Conservation (phyloP, 2,888 invertebrate species). For the Mystacides longicornis region DNA sequence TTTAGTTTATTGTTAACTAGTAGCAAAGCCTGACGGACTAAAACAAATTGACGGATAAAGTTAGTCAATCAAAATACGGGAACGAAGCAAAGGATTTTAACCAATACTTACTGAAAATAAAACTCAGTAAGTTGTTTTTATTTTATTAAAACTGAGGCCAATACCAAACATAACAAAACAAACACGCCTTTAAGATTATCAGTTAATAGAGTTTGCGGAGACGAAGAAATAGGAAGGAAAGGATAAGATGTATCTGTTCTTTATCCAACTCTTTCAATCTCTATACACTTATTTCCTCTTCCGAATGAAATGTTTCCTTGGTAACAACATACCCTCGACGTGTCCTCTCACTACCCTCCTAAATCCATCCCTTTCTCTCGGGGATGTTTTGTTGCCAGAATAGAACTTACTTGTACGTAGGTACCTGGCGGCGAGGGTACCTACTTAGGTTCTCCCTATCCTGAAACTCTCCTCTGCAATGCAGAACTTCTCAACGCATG, state of each 20-base stretch:
- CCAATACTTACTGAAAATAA: no score
- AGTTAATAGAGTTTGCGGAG: no score
- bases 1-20: no score
- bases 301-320: conserved; percentile 1
- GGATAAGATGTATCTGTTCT: not conserved
- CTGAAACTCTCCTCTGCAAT: not conserved
- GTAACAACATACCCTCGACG: not conserved
- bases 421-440: no score
- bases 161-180: not conserved
- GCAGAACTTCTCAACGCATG: not conserved
- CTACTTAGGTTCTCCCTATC: no score
- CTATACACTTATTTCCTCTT: not conserved
- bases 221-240: no score
- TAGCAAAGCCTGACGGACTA: no score
- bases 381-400: not conserved
- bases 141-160: not conserved
- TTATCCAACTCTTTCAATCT: not conserved
- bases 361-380: not conserved
- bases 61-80: no score
- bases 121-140: no score
- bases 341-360: not conserved
- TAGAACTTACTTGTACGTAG: not conserved
- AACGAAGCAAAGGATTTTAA: no score
- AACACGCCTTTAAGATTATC: not conserved
- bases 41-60: no score